These are phyloP conservation scores for Agriopis leucophaearia DNA, from an alignment of 2,888 invertebrate species.

Conservation along the genomic window DNA sequence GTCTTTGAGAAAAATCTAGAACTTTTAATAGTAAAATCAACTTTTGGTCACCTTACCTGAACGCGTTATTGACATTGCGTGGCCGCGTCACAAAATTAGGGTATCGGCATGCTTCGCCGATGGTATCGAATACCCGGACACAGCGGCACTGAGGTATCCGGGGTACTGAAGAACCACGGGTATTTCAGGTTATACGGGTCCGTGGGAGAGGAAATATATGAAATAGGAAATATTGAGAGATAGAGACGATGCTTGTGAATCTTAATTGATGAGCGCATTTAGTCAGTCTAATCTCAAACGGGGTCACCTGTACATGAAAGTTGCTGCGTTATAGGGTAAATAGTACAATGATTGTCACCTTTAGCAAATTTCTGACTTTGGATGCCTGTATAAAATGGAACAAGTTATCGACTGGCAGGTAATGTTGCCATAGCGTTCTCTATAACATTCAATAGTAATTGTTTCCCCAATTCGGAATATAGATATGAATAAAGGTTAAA, in stretches of 20 bases:
- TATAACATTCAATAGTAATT: too few relatives aligned
- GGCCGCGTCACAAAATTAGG: constrained; percentile 42
- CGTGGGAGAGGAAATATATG: background rate
- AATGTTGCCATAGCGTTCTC: too few relatives aligned
- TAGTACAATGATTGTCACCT: too few relatives aligned
- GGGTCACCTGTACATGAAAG: background rate
- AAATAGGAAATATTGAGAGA: constrained; percentile 13
- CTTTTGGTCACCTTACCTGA: constrained; percentile 21
- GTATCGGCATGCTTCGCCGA: constrained; percentile 30
- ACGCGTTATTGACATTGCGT: constrained; percentile 46
- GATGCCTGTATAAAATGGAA: too few relatives aligned
- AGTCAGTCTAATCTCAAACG: background rate
- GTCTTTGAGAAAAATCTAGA: background rate
- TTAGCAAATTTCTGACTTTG: too few relatives aligned
- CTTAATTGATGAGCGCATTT: constrained; percentile 3
- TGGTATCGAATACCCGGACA: constrained; percentile 4
- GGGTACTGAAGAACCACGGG: background rate
- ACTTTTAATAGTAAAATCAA: background rate
- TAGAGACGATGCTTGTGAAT: constrained; percentile 8
- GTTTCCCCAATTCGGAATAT: too few relatives aligned
- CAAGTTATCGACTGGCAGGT: too few relatives aligned
- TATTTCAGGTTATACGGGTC: background rate
- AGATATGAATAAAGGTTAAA: too few relatives aligned
- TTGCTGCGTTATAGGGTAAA: background rate
- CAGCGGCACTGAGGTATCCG: constrained; percentile 7